A percentile compares a stretch with the other conserved stretches of the same genome.
These are phyloP conservation scores for Danaus plexippus DNA, from an alignment of 1,140 invertebrate genomes.

Conservation along the genomic window DNA sequence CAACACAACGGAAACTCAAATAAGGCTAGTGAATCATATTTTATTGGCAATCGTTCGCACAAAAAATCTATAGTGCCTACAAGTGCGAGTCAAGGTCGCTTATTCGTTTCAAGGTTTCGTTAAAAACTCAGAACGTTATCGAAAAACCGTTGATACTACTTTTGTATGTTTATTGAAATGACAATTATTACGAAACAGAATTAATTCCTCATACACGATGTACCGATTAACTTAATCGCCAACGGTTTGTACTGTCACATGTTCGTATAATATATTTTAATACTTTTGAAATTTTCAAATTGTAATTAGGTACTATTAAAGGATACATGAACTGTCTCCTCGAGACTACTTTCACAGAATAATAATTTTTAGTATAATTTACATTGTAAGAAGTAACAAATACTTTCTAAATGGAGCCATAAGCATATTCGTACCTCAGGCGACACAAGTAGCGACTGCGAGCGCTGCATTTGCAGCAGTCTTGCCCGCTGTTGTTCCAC, in stretches of 20 bases:
- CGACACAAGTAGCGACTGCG: slow-evolving; percentile 60
- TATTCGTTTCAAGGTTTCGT: slow-evolving; percentile 14
- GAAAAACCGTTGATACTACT: too few species aligned
- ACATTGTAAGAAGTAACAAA: background rate
- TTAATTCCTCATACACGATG: too few species aligned
- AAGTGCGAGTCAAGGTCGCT: slow-evolving; percentile 16
- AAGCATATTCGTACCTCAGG: slow-evolving; percentile 40
- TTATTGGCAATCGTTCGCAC: slow-evolving; percentile 16
- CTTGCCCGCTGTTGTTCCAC: slow-evolving; percentile 51
- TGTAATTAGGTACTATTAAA: too few species aligned
- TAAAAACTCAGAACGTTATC: background rate
- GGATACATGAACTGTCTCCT: too few species aligned
- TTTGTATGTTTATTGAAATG: too few species aligned
- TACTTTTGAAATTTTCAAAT: too few species aligned
- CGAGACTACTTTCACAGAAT: too few species aligned
- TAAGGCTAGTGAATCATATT: slow-evolving; percentile 25
- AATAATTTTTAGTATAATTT: too few species aligned
- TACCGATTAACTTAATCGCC: too few species aligned
- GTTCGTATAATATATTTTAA: too few species aligned
- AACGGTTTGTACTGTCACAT: too few species aligned
- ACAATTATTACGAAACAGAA: too few species aligned
- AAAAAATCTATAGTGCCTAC: slow-evolving; percentile 17
- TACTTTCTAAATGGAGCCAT: background rate
- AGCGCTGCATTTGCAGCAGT: slow-evolving; percentile 53
- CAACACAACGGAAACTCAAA: slow-evolving; percentile 22